Percentiles rank a stretch among this genome's conserved stretches.
These are phyloP conservation scores for Oreochromis spilurus DNA, from an alignment of 2,113 vertebrate species.

Conservation along the genomic window DNA sequence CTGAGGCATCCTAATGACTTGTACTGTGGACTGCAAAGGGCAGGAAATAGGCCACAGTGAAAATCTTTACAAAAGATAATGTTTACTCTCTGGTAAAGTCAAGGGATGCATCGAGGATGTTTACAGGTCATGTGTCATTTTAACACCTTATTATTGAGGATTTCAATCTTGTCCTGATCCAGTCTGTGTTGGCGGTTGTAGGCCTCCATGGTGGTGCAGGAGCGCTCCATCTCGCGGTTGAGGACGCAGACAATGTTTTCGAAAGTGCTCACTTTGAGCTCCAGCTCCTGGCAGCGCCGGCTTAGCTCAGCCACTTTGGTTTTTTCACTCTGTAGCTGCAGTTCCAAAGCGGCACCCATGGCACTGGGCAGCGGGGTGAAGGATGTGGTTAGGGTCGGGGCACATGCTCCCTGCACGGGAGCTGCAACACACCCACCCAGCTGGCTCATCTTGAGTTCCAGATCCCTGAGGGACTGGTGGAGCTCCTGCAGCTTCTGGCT, in stretches of 20 bases:
- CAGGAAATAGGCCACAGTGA: neutral
- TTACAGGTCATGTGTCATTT: neutral
- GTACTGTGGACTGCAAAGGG: neutral
- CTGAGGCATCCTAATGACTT: neutral
- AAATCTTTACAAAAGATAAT: neutral
- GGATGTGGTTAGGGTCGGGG: slow-evolving; percentile 63
- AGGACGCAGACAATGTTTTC: slow-evolving; percentile 97
- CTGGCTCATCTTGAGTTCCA: slow-evolving; percentile 76
- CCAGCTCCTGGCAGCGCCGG: slow-evolving; percentile 80
- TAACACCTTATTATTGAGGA: slow-evolving; percentile 85
- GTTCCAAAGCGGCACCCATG: slow-evolving; percentile 65
- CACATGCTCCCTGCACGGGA: slow-evolving; percentile 60
- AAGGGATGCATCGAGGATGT: neutral
- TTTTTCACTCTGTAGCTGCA: slow-evolving; percentile 76
- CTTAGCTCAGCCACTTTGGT: slow-evolving; percentile 73
- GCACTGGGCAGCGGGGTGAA: slow-evolving; percentile 72
- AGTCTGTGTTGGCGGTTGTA: slow-evolving; percentile 85
- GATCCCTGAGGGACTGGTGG: slow-evolving; percentile 74
- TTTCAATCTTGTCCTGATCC: slow-evolving; percentile 92
- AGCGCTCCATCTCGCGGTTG: slow-evolving; percentile 91
- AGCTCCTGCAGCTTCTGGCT: slow-evolving; percentile 75
- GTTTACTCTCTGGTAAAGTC: neutral
- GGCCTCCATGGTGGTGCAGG: slow-evolving; percentile 83
- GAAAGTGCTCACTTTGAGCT: slow-evolving; percentile 86
- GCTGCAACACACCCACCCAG: slow-evolving; percentile 37